Evolutionary conservation across 2,113 vertebrate genomes (phyloP), one percentile per base, ranked within the genome.

Genomic region (Eurystomus gularis): DNA sequence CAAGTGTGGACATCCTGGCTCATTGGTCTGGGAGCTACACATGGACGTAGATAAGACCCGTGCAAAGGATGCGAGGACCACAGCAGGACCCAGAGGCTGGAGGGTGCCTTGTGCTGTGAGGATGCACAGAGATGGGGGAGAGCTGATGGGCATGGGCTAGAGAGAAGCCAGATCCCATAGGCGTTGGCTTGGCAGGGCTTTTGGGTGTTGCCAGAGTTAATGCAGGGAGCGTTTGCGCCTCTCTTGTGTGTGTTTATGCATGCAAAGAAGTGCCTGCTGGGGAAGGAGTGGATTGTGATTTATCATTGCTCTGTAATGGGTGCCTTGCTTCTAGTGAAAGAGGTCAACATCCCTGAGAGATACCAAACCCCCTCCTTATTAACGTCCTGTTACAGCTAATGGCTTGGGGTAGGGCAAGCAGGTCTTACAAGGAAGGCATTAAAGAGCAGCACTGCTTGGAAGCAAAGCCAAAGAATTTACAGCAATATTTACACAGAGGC

Each of bases 381-480:
- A 97, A 98, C 69, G 97, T 97, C 93, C 98, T 97, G 97, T 97
- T 97, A 90, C 95, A 96, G 95, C 97, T 98, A 98, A 98, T 98
- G 97, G 98, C 97, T 98, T 82, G 83, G 96, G 97, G 95, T 97
- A 97, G 98, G 97, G 97, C 97, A 97, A 97, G 95, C 96, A 93
- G 98, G 97, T 97, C 97, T 97, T 97, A 95, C 96, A 97, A 97
- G 97, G 96, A 97, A 97, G 94, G 94, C 97, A 97, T 97, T 98
- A 96, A 97, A 97, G 94, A 97, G 62, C 93, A 95, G 94, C 6
- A 10, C 82, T 95, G 90, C 96, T 95, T 96, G 95, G 97, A 97
- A 96, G 96, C 84, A 94, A 98, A 98, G 86, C 92, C 82, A 94
- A 95, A 93, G 96, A 96, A 92, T 97, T 98, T 96, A 96, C 62